phyloP scores from a whole-genome alignment of 2,797 vertebrate genomes.

The Sebastes hubbsi region DNA sequence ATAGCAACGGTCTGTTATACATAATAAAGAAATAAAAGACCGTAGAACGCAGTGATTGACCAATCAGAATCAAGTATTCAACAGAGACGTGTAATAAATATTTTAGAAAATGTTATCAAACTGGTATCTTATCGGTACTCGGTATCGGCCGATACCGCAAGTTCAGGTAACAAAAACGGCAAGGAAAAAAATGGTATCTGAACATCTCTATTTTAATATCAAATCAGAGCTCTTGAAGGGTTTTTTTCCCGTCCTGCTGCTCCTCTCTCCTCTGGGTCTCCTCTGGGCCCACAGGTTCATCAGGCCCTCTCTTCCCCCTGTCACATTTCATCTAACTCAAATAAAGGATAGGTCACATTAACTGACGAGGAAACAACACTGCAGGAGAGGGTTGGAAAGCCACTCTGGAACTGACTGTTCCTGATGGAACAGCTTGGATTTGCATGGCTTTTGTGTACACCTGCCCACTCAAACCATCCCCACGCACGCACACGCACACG shows the following conservation, averaged over 20 bases:
- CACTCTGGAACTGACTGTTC: slow-evolving; percentile 10
- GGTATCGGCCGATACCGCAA: too few species aligned
- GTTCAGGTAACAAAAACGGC: too few species aligned
- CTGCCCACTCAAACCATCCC: background rate
- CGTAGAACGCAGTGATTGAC: too few species aligned
- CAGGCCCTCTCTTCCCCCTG: slow-evolving; percentile 8
- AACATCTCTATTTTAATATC: background rate
- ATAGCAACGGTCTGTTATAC: too few species aligned
- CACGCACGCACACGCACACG: background rate
- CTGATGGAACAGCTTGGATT: slow-evolving; percentile 35
- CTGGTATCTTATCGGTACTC: too few species aligned
- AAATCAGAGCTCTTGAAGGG: background rate
- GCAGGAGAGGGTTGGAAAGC: background rate
- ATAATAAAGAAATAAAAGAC: accelerated
- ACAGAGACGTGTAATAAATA: too few species aligned
- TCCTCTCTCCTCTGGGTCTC: background rate
- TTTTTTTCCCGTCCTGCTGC: background rate
- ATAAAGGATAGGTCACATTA: slow-evolving; percentile 33
- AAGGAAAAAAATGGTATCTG: too few species aligned
- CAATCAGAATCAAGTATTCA: too few species aligned
- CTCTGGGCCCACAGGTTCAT: slow-evolving; percentile 14
- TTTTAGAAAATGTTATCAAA: too few species aligned
- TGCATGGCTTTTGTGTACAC: slow-evolving; percentile 17
- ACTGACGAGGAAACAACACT: background rate
- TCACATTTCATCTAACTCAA: slow-evolving; percentile 56